phyloP scores from a whole-genome alignment of 2,888 invertebrate genomes.

The Byasa hedistus region DNA sequence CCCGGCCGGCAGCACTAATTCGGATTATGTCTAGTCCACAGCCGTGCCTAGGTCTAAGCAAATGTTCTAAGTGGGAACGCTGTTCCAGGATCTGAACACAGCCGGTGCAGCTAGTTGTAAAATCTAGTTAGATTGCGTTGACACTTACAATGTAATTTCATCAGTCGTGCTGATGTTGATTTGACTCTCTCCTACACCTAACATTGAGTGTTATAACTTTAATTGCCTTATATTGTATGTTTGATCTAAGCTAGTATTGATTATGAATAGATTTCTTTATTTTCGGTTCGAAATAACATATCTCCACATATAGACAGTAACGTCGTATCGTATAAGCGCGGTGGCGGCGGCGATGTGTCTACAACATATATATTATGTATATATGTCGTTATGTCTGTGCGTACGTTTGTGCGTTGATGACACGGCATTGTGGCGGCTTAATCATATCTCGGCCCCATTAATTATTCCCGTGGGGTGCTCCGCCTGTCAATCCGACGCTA shows the following conservation, averaged over 20 bases:
- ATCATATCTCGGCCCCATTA: conserved; percentile 70
- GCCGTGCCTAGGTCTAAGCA: conserved; percentile 32
- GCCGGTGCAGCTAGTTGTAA: no score
- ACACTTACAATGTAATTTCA: no score
- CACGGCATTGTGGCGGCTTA: conserved; percentile 66
- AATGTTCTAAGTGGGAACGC: not conserved
- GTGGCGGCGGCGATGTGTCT: no score
- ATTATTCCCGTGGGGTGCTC: conserved; percentile 59
- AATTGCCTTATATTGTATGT: no score
- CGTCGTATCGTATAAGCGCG: conserved; percentile 29
- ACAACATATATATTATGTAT: conserved; percentile 35
- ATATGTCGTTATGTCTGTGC: conserved; percentile 32
- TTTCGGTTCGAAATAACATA: no score
- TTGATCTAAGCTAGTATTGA: no score
- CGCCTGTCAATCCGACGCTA: conserved; percentile 49
- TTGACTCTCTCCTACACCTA: no score
- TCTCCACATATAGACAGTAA: conserved; percentile 14
- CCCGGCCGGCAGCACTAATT: conserved; percentile 65
- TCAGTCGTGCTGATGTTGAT: no score
- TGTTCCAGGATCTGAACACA: conserved; percentile 5
- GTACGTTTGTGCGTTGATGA: conserved; percentile 54
- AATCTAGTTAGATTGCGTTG: no score
- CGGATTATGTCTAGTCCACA: conserved; percentile 56
- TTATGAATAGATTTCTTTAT: no score
- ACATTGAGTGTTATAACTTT: no score